Base-by-base conservation (phyloP, 2,888 invertebrate species). In the Drosophila yooni region DNA sequence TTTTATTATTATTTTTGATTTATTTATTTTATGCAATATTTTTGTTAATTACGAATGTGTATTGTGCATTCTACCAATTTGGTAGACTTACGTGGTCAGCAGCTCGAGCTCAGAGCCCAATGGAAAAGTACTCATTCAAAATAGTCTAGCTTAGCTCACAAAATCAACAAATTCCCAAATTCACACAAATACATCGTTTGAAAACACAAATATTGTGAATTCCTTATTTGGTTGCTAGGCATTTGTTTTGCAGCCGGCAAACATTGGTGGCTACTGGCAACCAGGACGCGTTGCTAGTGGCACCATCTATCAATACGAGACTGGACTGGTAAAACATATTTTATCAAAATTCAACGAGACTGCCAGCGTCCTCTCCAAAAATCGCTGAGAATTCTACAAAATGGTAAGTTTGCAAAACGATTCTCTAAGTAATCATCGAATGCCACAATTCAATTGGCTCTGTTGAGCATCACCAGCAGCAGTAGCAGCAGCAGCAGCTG, bases 371-470 rank as follows among this genome's bases (percentile, higher is more conserved):
- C 25, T 11, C 51, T 21, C 15, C 15, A n/a, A 2, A 50, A 54
- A n/a, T 48, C 38, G 21, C 33, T 15, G 25, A 34, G 10, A 57
- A 46, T n/a, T 38, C 43, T 0, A 63, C 38, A 76, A 67, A 60
- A 76, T 76, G 76, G 76, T 76, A 69, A 76, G 79, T 53, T 40
- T 46, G 27, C n/a, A n/a, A 46, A 33, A 21, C 31, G 43, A 54
- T 71, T 25, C 27, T 13, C 21, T n/a, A 61, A 38, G 43, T 40
- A 40, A 57, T 65, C 25, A 52, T 21, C 25, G 38, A 58, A 43
- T 27, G 25, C 18, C 31, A 58, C 11, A 29, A 43, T 38, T 21
- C 46, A 25, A 46, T 8, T 46, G 46, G 46, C 46, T 8, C 21
- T 46, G 21, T 15, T 8, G 46, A 8, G 21, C 21, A 25, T 15